Evolutionary conservation across 1,140 invertebrate species (phyloP), one percentile per base, ranked within the genome.

Genomic region (Heterodera schachtii): DNA sequence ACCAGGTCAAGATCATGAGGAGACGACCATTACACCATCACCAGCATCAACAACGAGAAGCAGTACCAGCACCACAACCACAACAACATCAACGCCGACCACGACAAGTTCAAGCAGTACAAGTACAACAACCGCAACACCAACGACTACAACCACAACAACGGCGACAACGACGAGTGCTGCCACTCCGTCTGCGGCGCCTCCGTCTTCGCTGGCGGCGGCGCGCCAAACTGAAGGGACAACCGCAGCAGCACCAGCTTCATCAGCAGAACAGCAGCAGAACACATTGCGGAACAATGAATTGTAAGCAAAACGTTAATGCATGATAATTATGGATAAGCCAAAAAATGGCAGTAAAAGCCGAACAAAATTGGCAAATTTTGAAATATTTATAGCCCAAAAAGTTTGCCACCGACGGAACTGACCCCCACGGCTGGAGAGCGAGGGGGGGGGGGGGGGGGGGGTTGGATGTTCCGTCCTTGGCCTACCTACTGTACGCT

Each of bases 71-170:
- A 83, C 82, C 19, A 83, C 84, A 16, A 82, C 84, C 47, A 80
- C 70, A 47, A 86, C 80, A 52, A 80, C 57, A 41, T 8, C 78
- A 69, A 49, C 13, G 19, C 81, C 73, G 44, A 75, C 86, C 19
- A 80, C 76, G n/a, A 67, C 47, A 49, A 16, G 47, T 8, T 82
- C 75, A 44, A 86, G 73, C 41, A 44, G 79, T 21, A 69, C 81
- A 47, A 83, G 76, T 1, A 82, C 74, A 75, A 73, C 11, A 19
- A 16, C 84, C 67, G 19, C 43, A 19, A 76, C 67, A 41, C 77
- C 81, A 41, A 46, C 81, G 16, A 64, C 64, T 9, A 85, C 75
- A 46, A 86, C 81, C 43, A 47, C 84, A 43, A 78, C 81, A 47
- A 83, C 82, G 8, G 73, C 74, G 64, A 73, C 11, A n/a, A 13